phyloP scores from a whole-genome alignment of 2,113 vertebrate genomes.

The Strix uralensis region DNA sequence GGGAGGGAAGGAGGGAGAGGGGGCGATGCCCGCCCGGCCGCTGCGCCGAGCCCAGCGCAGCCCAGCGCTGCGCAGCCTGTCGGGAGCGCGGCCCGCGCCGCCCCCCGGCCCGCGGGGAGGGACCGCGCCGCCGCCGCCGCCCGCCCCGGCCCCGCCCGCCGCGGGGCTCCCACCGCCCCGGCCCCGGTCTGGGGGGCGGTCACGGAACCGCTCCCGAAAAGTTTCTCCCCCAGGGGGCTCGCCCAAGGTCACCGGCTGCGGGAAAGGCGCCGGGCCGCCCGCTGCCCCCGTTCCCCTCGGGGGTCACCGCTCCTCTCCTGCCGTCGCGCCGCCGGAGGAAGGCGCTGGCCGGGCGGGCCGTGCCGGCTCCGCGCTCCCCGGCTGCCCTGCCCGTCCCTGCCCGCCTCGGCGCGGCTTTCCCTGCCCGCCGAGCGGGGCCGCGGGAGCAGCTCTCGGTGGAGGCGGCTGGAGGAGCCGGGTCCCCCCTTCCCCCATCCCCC shows the following conservation, averaged over 20 bases:
- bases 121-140: background rate
- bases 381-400: rapidly evolving
- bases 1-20: rapidly evolving
- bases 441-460: background rate
- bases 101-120: background rate
- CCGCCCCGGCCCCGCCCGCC: background rate
- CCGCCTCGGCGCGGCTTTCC: too few species aligned
- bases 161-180: background rate
- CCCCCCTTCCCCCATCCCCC: too few species aligned
- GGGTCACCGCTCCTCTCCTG: background rate
- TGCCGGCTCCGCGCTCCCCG: background rate
- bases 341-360: background rate
- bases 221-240: background rate
- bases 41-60: conserved; percentile 9
- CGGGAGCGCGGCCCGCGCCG: background rate
- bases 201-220: background rate
- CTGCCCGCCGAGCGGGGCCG: background rate
- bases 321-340: background rate
- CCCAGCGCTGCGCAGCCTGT: conserved; percentile 6
- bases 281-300: background rate
- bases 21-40: background rate
- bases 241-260: background rate
- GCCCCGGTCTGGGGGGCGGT: background rate
- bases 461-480: background rate
- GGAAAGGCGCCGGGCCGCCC: too few species aligned